Base-by-base conservation (phyloP, 2,888 invertebrate genomes). In the Neria commutata region DNA sequence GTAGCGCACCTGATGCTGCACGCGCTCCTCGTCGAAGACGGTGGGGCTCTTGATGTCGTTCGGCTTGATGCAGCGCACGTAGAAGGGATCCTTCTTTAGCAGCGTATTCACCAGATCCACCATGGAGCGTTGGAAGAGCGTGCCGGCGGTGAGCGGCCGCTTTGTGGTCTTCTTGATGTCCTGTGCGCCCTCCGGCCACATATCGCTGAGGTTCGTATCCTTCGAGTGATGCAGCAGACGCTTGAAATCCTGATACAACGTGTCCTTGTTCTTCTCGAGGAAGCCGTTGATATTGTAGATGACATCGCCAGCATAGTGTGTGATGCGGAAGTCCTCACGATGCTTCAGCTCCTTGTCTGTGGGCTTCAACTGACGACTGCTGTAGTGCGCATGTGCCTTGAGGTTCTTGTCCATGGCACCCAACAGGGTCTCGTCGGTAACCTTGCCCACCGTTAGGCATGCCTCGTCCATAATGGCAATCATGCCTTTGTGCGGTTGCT, bases 181-280 rank as follows among this genome's bases (percentile, higher is more conserved):
- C 73, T 91, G 89, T 23, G 92, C 92, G 25, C 98, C 98, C 81
- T 98, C 98, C 0, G 97, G 98, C 96, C 97, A 98, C 95, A 98
- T 96, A 61, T 84, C 84, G 45, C 88, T 87, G 42, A 98, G 85
- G 67, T 93, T 87, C 19, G 83, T 77, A 82, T 95, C 91, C 57
- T 84, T 85, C 49, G 96, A 96, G 74, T 91, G 89, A 82, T 89
- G 95, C 67, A 98, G 84, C 57, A 98, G 84, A 25, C 98, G 85
- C 84, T 98, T 98, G 75, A 98, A 94, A 83, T 98, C 98, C 85
- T 97, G 97, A 85, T 94, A 98, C 50, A 98, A 85, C 0, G 94
- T 92, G 81, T 98, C 98, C 81, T 91, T 95, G 84, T 98, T 98
- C 84, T 98, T 98, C 81, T 98, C 98, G 82, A 98, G 87, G 84